These are phyloP conservation scores for Poeciliopsis retropinna DNA, from an alignment of 2,113 vertebrate species.

Conservation along the genomic window DNA sequence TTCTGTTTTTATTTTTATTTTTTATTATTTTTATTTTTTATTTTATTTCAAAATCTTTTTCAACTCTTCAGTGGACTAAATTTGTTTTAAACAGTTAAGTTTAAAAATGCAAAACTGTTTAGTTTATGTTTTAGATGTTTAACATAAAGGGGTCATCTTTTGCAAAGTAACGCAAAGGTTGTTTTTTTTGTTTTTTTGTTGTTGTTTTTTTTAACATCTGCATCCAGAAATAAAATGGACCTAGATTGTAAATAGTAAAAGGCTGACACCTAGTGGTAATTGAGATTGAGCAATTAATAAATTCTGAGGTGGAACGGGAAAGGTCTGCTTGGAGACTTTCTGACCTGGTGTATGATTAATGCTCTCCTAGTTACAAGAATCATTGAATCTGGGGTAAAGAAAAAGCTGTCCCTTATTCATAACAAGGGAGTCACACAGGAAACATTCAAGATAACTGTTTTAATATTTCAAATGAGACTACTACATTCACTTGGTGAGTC, in stretches of 20 bases:
- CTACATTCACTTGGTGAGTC: too few relatives aligned
- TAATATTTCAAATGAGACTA: too few relatives aligned
- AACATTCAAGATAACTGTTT: neutral
- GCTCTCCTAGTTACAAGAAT: neutral
- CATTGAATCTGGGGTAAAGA: conserved; percentile 13
- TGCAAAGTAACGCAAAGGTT: too few relatives aligned
- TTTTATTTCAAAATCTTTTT: neutral
- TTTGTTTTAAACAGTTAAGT: neutral
- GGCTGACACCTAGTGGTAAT: conserved; percentile 69
- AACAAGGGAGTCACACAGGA: conserved; percentile 12
- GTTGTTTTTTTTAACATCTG: neutral
- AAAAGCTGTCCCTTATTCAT: neutral
- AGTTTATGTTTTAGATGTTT: neutral
- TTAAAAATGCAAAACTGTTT: neutral
- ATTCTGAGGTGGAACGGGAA: neutral
- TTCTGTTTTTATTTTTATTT: too few relatives aligned
- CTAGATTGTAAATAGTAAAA: conserved; percentile 9
- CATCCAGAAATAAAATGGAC: neutral
- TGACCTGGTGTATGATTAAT: conserved; percentile 48
- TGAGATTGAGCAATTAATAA: neutral
- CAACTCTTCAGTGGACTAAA: neutral
- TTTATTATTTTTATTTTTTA: neutral
- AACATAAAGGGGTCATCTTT: neutral
- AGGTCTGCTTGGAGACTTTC: neutral
- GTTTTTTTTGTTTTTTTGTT: too few relatives aligned